Percentiles rank a stretch among this genome's conserved stretches.
Evolutionary conservation across 1,140 invertebrate species (phyloP).

Genomic region (Argopecten irradians): DNA sequence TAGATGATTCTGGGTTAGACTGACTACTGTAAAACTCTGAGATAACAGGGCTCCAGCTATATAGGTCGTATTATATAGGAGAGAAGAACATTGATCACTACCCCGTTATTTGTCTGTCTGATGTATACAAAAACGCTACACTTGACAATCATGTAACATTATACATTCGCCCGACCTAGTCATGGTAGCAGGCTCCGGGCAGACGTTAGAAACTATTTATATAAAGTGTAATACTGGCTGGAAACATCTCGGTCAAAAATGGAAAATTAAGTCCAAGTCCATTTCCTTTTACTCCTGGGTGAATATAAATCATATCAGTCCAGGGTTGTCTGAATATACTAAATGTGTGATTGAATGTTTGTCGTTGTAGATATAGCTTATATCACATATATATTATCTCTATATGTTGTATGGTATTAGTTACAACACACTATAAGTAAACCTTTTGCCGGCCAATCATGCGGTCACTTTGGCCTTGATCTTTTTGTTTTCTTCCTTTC

Average conservation of each 20-base stretch:
- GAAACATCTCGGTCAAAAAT: not conserved
- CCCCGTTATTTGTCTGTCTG: not conserved
- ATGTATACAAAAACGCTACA: not conserved
- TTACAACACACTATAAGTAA: not conserved
- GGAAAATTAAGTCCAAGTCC: not conserved
- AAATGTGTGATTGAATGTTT: not conserved
- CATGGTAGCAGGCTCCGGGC: not conserved
- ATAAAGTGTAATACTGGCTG: not conserved
- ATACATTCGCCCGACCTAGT: not conserved
- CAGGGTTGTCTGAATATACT: not conserved
- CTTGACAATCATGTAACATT: not conserved
- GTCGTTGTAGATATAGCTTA: not conserved
- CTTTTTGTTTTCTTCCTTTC: not conserved
- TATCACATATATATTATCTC: not conserved
- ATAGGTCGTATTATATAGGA: no score
- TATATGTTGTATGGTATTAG: not conserved
- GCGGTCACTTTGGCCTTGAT: not conserved
- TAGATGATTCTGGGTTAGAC: not conserved
- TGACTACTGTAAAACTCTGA: no score
- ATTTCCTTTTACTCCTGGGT: not conserved
- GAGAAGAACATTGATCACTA: no score
- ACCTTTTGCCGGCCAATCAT: not conserved
- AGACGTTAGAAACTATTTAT: no score
- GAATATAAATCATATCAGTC: not conserved
- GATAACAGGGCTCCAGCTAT: no score